Evolutionary conservation across 2,888 invertebrate species (phyloP), one percentile per base, ranked within the genome.

Genomic region (Lysandra coridon): DNA sequence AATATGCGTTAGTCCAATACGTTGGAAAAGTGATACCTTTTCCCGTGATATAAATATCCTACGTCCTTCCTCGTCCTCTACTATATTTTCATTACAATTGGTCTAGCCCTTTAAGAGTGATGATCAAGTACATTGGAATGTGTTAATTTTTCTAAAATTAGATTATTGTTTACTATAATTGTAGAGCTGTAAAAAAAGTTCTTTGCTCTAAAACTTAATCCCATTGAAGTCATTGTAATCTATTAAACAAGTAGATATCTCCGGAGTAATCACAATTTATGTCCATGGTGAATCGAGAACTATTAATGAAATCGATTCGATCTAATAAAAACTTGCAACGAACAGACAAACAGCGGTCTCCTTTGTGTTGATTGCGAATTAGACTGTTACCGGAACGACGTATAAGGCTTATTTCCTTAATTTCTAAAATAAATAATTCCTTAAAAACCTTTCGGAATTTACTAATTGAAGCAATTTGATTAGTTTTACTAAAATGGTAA

Each of bases 211-310:
- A 14, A 17, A 57, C 57, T 57, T 1, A 4, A 17, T 62, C 62
- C 64, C 30, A 64, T 3, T 69, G 5, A 33, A 69, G 4, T 30
- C 33, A 69, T 69, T 69, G 69, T 33, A 69, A 12, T 69, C 62
- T 64, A 64, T 7, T 30, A 33, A 30, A 33, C 64, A 33, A 64
- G 23, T 10, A 69, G 69, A 30, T 14, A 69, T 14, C 23, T 57
- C 7, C 75, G 49, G 14, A n/a, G 44, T 74, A 62, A 79, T 79
- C 44, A 75, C 60, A 57, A 64, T 78, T 81, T 78, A 80, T 49
- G 37, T 30, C 80, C 80, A 80, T 81, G 79, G n/a, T 79, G 73
- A 81, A 81, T 81, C 73, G 80, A 17, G 80, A 81, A 80, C 76
- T 80, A 77, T 79, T 74, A 37, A 60, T 79, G 44, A 76, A 76